Evolutionary conservation across 2,888 invertebrate genomes (phyloP).

Genomic region (Dichetophora obliterata): DNA sequence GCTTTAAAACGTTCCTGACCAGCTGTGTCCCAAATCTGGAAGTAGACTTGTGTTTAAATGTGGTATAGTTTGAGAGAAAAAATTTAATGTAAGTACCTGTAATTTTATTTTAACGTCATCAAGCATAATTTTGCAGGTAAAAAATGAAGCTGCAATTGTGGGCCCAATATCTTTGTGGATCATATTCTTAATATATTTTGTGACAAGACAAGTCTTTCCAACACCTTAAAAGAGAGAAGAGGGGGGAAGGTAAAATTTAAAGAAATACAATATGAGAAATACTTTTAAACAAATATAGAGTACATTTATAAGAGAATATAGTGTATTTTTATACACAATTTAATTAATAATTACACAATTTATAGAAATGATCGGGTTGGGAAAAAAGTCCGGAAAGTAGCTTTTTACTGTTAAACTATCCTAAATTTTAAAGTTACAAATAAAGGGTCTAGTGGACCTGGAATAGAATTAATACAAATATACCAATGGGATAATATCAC

Average conservation of each 20-base stretch:
- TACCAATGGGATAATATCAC: too few species aligned
- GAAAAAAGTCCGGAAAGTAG: too few species aligned
- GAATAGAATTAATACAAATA: too few species aligned
- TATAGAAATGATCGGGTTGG: too few species aligned
- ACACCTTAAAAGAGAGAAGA: conserved; percentile 75
- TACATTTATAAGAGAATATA: too few species aligned
- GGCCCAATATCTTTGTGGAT: conserved; percentile 82
- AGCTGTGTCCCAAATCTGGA: conserved; percentile 70
- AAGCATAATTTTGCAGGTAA: conserved; percentile 84
- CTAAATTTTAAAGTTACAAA: too few species aligned
- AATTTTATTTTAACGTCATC: conserved; percentile 80
- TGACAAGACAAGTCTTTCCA: conserved; percentile 89
- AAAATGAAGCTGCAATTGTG: conserved; percentile 92
- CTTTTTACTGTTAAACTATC: too few species aligned
- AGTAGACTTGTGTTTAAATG: conserved; percentile 29
- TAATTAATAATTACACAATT: too few species aligned
- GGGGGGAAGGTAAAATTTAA: background rate
- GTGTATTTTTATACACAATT: too few species aligned
- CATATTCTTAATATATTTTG: conserved; percentile 83
- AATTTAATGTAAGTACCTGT: conserved; percentile 75
- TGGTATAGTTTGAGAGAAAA: conserved; percentile 17
- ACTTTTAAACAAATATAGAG: too few species aligned
- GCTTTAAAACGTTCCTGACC: conserved; percentile 78
- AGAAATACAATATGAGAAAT: too few species aligned
- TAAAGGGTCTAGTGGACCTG: too few species aligned